Conservation (phyloP, 1,140 invertebrate species). For the Ips nitidus region DNA sequence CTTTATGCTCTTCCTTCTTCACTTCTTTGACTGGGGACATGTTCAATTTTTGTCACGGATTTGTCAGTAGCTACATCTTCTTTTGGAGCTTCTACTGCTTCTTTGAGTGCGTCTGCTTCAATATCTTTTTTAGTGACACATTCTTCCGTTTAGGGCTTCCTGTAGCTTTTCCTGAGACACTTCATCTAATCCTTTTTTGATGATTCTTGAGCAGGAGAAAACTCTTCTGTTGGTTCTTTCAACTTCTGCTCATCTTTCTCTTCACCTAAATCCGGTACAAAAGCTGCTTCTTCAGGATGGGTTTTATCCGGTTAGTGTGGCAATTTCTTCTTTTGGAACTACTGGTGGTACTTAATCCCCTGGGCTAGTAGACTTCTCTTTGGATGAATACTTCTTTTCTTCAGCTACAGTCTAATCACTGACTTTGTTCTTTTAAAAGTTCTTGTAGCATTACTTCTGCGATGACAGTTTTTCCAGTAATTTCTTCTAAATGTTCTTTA, state of each 20-base stretch:
- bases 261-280: no score
- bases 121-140: neutral
- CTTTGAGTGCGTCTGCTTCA: neutral
- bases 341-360: neutral
- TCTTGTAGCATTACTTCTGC: neutral
- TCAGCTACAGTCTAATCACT: no score
- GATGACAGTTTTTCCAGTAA: neutral
- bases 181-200: neutral
- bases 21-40: neutral
- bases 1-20: neutral
- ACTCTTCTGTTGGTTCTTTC: neutral
- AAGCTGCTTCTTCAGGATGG: no score
- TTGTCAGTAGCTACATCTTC: neutral
- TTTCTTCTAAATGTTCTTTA: neutral
- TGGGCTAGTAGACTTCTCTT: neutral
- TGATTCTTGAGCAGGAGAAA: neutral
- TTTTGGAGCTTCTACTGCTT: conserved; percentile 23
- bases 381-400: no score
- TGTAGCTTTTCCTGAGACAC: neutral
- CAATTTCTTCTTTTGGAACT: no score
- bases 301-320: no score
- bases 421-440: no score
- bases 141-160: neutral
- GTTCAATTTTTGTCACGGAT: neutral
- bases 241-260: neutral